phyloP scores from a whole-genome alignment of 2,797 vertebrate species.

The Siniperca scherzeri region DNA sequence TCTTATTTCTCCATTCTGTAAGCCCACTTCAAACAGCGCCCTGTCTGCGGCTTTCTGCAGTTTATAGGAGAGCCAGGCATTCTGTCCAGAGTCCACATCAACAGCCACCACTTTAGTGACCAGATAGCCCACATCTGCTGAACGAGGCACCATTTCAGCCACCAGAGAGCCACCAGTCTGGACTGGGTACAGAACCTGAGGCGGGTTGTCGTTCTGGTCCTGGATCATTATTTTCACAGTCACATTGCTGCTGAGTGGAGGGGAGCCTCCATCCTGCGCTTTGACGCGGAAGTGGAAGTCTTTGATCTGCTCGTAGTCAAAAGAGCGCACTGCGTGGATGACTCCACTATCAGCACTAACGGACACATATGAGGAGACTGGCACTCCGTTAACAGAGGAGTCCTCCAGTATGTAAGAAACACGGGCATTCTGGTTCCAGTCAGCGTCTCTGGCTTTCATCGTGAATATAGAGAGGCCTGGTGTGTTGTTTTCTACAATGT shows the following conservation, averaged over 20 bases:
- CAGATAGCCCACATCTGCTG: constrained; percentile 85
- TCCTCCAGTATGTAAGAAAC: constrained; percentile 72
- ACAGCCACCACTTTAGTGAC: constrained; percentile 88
- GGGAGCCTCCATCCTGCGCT: constrained; percentile 81
- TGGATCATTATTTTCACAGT: constrained; percentile 79
- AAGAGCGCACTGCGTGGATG: constrained; percentile 78
- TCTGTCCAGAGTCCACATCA: constrained; percentile 86
- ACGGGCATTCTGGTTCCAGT: constrained; percentile 75
- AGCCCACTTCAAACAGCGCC: constrained; percentile 81
- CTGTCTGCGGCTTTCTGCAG: constrained; percentile 80
- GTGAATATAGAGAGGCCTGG: constrained; percentile 69
- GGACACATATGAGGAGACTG: constrained; percentile 52
- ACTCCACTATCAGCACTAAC: constrained; percentile 72
- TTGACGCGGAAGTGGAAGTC: constrained; percentile 70
- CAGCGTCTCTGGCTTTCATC: constrained; percentile 70
- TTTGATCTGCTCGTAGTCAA: constrained; percentile 79
- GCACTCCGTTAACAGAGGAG: constrained; percentile 45
- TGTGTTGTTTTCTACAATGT: too few species aligned
- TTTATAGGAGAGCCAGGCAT: constrained; percentile 85
- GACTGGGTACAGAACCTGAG: constrained; percentile 57
- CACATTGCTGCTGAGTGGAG: constrained; percentile 69
- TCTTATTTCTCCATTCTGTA: constrained; percentile 81
- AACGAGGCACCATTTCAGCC: constrained; percentile 85
- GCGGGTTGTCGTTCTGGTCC: constrained; percentile 80
- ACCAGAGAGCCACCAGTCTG: constrained; percentile 69